Percentiles rank a stretch among this genome's conserved stretches.
Conservation (phyloP, 2,888 invertebrate genomes). For the Eupeodes luniger region DNA sequence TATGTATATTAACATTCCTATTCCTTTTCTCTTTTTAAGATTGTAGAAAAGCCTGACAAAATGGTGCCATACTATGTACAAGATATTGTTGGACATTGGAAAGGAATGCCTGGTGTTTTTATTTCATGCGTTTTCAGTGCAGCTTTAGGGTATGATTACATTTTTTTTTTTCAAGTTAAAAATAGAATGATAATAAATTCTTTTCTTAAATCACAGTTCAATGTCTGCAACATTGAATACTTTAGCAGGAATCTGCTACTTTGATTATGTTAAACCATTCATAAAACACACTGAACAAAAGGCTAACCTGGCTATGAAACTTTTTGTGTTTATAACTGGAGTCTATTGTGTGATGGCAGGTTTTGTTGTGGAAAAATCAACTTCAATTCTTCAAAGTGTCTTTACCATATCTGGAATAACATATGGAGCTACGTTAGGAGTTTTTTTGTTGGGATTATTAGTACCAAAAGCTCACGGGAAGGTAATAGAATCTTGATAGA, state of each 20-base stretch:
- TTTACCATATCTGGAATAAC: slow-evolving; percentile 82
- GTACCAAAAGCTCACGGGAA: slow-evolving; percentile 86
- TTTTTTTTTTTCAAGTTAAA: too few species aligned
- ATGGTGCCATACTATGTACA: slow-evolving; percentile 86
- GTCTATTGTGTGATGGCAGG: slow-evolving; percentile 86
- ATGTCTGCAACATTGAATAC: slow-evolving; percentile 85
- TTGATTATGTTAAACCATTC: slow-evolving; percentile 84
- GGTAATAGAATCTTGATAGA: slow-evolving; percentile 26
- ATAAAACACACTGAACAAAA: slow-evolving; percentile 81
- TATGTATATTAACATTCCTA: too few species aligned
- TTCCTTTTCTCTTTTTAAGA: slow-evolving; percentile 64
- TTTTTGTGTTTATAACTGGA: slow-evolving; percentile 83
- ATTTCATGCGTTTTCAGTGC: slow-evolving; percentile 87
- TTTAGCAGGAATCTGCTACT: slow-evolving; percentile 84
- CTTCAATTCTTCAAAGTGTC: slow-evolving; percentile 84
- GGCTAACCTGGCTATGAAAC: slow-evolving; percentile 84
- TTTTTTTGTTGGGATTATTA: slow-evolving; percentile 87
- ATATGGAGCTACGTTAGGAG: slow-evolving; percentile 86
- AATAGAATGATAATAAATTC: too few species aligned
- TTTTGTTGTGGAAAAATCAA: slow-evolving; percentile 81
- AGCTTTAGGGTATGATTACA: slow-evolving; percentile 83
- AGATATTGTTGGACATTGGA: slow-evolving; percentile 84
- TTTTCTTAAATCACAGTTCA: slow-evolving; percentile 80
- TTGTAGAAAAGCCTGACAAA: slow-evolving; percentile 84
- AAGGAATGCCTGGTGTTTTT: slow-evolving; percentile 86